Evolutionary conservation across 2,888 invertebrate species (phyloP), one percentile per base, ranked within the genome.

Genomic region (Globia sparganii): DNA sequence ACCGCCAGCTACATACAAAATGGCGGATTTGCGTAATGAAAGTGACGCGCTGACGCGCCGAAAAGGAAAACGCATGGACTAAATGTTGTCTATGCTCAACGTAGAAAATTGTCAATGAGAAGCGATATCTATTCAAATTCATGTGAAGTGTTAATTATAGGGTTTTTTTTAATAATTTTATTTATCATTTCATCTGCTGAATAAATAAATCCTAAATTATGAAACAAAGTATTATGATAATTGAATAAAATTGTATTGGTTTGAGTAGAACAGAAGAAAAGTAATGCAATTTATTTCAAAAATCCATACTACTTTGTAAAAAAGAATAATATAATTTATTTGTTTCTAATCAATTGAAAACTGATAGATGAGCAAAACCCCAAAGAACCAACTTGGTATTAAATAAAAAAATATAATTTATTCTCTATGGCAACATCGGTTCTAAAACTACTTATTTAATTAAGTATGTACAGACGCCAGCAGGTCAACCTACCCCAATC

Each of bases 1-100:
- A 95, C 97, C 96, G 96, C 97, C 96, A 96, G 96, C 96, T 94
- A 96, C 96, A 95, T 96, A 96, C 97, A 97, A 97, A 97, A 97
- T 97, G 97, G 97, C 97, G 96, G 97, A 96, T 96, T 95, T 94
- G 94, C 94, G 95, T 95, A 96, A 95, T 93, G 95, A 95, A 95
- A 95, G 95, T 96, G 96, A 96, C 96, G 96, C 96, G 95, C 93
- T 95, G 95, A 95, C 94, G 95, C 95, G 95, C 95, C 94, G 94
- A 93, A 92, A 91, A 91, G 93, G 94, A 93, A 92, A 91, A 91
- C 86, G 90, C 92, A 94, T 92, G 92, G 92, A 91, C 84, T 89
- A 90, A 86, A 86, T 59, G 67, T 85, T 89, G 89, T 92, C 91
- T 92, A 91, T 92, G 91, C 72, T 75, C 75, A 68, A 72, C 6